phyloP scores from a whole-genome alignment of 2,888 invertebrate species.

The Agriopis leucophaearia region DNA sequence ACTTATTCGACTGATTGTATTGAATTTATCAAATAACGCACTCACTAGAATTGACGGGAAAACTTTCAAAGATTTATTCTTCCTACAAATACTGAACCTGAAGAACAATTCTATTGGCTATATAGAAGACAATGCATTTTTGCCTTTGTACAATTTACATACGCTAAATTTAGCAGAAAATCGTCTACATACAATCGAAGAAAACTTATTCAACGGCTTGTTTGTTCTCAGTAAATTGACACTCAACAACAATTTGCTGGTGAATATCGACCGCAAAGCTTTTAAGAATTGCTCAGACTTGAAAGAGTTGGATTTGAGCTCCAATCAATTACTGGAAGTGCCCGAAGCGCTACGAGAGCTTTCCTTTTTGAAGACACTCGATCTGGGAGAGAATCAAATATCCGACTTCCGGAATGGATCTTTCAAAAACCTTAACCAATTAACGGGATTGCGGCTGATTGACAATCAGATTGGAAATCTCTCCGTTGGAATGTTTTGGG shows the following conservation, averaged over 20 bases:
- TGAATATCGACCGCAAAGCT: constrained; percentile 91
- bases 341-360: constrained; percentile 94
- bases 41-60: constrained; percentile 93
- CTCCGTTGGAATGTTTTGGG: constrained; percentile 94
- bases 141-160: constrained; percentile 95
- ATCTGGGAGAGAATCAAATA: constrained; percentile 97
- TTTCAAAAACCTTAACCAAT: constrained; percentile 93
- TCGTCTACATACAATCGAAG: constrained; percentile 92
- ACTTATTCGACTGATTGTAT: constrained; percentile 92
- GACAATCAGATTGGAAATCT: constrained; percentile 96
- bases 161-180: constrained; percentile 96
- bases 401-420: constrained; percentile 93
- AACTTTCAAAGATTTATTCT: constrained; percentile 95
- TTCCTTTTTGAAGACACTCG: constrained; percentile 94
- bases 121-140: constrained; percentile 94
- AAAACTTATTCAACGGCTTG: constrained; percentile 93
- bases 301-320: constrained; percentile 95
- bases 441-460: constrained; percentile 95
- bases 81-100: constrained; percentile 94
- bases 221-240: constrained; percentile 94
- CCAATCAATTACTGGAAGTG: constrained; percentile 93
- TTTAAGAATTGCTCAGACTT: constrained; percentile 95
- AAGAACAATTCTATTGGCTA: constrained; percentile 96
- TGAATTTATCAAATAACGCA: constrained; percentile 95
- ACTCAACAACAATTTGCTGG: constrained; percentile 94